Evolutionary conservation across 2,888 invertebrate species (phyloP).

Genomic region (Philereme transversata): DNA sequence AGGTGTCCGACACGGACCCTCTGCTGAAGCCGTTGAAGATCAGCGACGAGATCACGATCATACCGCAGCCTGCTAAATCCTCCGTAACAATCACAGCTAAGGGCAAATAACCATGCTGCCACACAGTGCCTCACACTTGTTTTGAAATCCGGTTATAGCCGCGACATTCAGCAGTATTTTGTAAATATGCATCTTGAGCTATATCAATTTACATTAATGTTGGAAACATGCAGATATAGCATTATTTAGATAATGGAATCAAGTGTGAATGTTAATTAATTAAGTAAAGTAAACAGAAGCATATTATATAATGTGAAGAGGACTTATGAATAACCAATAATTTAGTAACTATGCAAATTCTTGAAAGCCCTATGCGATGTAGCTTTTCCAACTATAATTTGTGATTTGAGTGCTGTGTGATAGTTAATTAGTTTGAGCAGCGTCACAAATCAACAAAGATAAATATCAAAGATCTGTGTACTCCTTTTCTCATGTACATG

Average conservation of each 20-base stretch:
- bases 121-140: constrained; percentile 47
- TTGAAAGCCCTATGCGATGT: constrained; percentile 31
- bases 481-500: constrained; percentile 47
- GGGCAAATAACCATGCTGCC: constrained; percentile 69
- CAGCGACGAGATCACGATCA: constrained; percentile 96
- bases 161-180: constrained; percentile 73
- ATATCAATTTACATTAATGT: constrained; percentile 65
- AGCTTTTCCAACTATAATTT: constrained; percentile 51
- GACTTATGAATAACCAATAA: constrained; percentile 28
- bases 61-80: constrained; percentile 91
- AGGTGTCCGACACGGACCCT: constrained; percentile 80
- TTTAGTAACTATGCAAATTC: constrained; percentile 40
- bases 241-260: constrained; percentile 60
- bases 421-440: constrained; percentile 49
- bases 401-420: constrained; percentile 57
- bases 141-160: constrained; percentile 50
- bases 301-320: constrained; percentile 53
- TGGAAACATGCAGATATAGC: constrained; percentile 61
- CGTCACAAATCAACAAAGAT: constrained; percentile 66
- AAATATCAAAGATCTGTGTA: constrained; percentile 59
- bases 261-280: constrained; percentile 64
- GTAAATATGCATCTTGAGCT: constrained; percentile 69
- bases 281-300: constrained; percentile 33
- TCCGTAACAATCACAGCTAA: constrained; percentile 75
- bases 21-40: constrained; percentile 93